Percentiles rank a stretch among this genome's conserved stretches.
Conservation (phyloP, 1,140 invertebrate species). For the Calephelis virginiensis region DNA sequence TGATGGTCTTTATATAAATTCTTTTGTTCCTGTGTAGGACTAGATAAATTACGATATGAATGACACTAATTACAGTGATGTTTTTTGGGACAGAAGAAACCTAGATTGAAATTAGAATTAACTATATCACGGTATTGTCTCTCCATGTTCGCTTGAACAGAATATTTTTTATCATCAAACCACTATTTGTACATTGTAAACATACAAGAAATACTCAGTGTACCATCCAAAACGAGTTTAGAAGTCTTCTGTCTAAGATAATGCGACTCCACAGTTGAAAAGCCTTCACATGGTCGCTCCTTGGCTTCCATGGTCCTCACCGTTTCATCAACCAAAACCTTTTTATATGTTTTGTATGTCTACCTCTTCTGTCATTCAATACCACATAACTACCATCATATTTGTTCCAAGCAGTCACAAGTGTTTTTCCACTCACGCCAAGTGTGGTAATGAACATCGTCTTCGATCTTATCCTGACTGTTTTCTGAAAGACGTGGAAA, state of each 20-base stretch:
- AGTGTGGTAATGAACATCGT: not conserved
- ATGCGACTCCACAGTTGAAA: not conserved
- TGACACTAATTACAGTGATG: not conserved
- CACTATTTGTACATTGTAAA: slow-evolving; percentile 12
- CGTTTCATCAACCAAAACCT: not conserved
- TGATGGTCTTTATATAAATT: not conserved
- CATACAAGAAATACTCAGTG: slow-evolving; percentile 5
- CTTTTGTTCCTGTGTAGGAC: not conserved
- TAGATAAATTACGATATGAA: not conserved
- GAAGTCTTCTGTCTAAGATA: not conserved
- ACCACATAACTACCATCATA: not conserved
- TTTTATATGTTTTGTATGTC: slow-evolving; percentile 9
- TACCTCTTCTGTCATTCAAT: not conserved
- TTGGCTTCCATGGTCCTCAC: too few species aligned
- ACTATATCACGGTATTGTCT: not conserved
- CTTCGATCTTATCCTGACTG: not conserved
- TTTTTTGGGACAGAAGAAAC: not conserved
- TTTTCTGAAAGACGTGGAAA: slow-evolving; percentile 4
- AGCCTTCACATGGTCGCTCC: not conserved
- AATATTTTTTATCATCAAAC: not conserved
- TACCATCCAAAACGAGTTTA: slow-evolving; percentile 13
- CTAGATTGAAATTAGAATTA: not conserved
- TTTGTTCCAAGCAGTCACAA: not conserved
- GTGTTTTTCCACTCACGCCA: not conserved
- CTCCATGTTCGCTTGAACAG: not conserved